These are phyloP conservation scores for Acridotheres tristis DNA, from an alignment of 2,797 vertebrate species.

Conservation along the genomic window DNA sequence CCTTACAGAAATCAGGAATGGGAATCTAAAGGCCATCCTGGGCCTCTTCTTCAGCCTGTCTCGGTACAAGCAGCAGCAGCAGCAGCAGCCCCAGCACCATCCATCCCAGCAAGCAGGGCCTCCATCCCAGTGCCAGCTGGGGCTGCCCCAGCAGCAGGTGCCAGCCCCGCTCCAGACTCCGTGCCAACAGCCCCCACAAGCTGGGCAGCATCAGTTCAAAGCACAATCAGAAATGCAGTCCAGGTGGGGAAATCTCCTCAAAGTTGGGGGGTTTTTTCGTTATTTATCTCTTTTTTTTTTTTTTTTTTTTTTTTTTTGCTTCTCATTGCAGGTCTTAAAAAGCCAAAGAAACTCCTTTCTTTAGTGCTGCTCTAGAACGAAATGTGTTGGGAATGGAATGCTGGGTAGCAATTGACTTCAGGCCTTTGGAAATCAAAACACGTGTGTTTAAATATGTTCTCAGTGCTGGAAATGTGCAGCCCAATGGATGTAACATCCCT, in stretches of 20 bases:
- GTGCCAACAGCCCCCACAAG: constrained; percentile 74
- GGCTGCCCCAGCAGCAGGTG: constrained; percentile 67
- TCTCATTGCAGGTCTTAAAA: not conserved
- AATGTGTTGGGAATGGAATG: not conserved
- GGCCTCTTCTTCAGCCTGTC: constrained; percentile 98
- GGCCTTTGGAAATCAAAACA: not conserved
- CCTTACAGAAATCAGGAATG: constrained; percentile 95
- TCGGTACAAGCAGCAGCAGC: constrained; percentile 95
- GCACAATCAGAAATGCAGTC: constrained; percentile 97
- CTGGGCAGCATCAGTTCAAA: constrained; percentile 80
- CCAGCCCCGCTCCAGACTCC: constrained; percentile 53
- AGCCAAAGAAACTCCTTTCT: not conserved
- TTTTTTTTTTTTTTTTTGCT: not conserved
- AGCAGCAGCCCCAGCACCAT: constrained; percentile 80
- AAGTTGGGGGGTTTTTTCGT: rapidly evolving
- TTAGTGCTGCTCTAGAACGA: not conserved
- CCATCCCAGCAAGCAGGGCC: constrained; percentile 73
- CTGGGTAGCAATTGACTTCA: not conserved
- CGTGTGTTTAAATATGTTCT: not conserved
- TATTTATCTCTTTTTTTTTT: not conserved
- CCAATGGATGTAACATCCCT: not conserved
- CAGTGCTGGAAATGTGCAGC: not conserved
- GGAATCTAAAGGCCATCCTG: constrained; percentile 97
- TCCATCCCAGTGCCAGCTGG: constrained; percentile 72
- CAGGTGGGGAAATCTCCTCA: constrained; percentile 80